Evolutionary conservation across 1,140 invertebrate species (phyloP).

Genomic region (Callitettix versicolor): DNA sequence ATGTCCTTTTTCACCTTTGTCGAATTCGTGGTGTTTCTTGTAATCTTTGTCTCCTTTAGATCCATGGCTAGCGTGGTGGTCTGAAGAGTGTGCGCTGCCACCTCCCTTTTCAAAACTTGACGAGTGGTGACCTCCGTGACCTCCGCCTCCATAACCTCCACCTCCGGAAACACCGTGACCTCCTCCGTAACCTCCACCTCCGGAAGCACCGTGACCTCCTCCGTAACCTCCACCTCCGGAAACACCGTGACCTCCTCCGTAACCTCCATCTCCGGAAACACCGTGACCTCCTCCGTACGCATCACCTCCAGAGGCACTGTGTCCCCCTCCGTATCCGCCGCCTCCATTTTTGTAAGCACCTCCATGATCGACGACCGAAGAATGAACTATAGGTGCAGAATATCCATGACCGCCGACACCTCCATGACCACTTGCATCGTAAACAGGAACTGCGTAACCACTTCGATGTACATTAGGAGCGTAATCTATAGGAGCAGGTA

Average conservation of each 20-base stretch:
- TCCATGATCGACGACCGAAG: background rate
- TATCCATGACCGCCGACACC: background rate
- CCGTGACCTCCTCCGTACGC: background rate
- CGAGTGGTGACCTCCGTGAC: slow-evolving; percentile 25
- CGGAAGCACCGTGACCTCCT: too few species aligned
- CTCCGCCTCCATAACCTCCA: slow-evolving; percentile 20
- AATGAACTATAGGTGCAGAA: background rate
- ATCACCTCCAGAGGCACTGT: background rate
- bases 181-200: slow-evolving; percentile 19
- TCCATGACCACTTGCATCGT: background rate
- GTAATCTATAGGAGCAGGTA: background rate
- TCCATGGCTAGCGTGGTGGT: slow-evolving; percentile 43
- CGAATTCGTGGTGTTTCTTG: slow-evolving; percentile 47
- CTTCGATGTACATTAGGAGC: background rate
- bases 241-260: background rate
- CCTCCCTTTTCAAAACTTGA: slow-evolving; percentile 37
- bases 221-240: background rate
- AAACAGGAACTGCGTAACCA: background rate
- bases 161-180: slow-evolving; percentile 36
- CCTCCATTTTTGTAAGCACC: background rate
- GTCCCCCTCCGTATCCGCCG: slow-evolving; percentile 1
- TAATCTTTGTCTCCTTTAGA: slow-evolving; percentile 45
- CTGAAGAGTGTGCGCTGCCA: slow-evolving; percentile 43
- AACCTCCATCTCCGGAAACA: background rate
- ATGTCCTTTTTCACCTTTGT: slow-evolving; percentile 38